Evolutionary conservation across 1,140 invertebrate genomes (phyloP).

Genomic region (Drosophila takahashii): DNA sequence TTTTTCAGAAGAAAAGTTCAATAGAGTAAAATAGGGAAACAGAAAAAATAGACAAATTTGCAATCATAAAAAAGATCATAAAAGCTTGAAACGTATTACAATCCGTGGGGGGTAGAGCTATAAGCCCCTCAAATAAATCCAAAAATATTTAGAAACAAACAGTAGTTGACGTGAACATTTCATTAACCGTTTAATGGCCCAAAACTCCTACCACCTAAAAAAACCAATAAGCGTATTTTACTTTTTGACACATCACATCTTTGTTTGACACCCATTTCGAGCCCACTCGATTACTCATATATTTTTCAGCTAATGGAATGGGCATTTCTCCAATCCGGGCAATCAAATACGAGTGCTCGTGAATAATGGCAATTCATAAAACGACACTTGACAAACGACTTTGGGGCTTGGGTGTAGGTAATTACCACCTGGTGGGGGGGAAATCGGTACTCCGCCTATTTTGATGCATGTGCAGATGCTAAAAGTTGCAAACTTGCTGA

Average conservation of each 20-base stretch:
- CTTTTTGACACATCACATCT: constrained; percentile 12
- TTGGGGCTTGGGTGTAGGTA: constrained; percentile 2
- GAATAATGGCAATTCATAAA: constrained; percentile 21
- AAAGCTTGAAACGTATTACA: neutral
- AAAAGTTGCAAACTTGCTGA: constrained; percentile 29
- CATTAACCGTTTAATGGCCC: constrained; percentile 12
- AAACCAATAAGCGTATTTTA: constrained; percentile 32
- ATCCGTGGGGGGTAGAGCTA: too few relatives aligned
- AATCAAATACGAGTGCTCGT: constrained; percentile 31
- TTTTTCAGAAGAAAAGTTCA: constrained; percentile 2
- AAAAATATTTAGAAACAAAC: neutral
- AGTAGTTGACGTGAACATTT: constrained; percentile 22
- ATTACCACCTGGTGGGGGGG: constrained; percentile 27
- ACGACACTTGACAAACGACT: constrained; percentile 14
- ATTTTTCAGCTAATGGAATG: constrained; percentile 22
- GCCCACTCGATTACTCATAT: constrained; percentile 38
- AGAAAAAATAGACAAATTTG: too few relatives aligned
- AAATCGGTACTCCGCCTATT: constrained; percentile 13
- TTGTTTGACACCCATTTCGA: constrained; percentile 18
- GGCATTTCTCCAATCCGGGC: constrained; percentile 29
- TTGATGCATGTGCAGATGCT: constrained; percentile 8
- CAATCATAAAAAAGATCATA: neutral
- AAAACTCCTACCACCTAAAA: constrained; percentile 5
- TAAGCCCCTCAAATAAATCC: too few relatives aligned
- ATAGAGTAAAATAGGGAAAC: neutral